These are phyloP conservation scores for Drosophila tristis DNA, from an alignment of 1,140 invertebrate species.

Conservation along the genomic window DNA sequence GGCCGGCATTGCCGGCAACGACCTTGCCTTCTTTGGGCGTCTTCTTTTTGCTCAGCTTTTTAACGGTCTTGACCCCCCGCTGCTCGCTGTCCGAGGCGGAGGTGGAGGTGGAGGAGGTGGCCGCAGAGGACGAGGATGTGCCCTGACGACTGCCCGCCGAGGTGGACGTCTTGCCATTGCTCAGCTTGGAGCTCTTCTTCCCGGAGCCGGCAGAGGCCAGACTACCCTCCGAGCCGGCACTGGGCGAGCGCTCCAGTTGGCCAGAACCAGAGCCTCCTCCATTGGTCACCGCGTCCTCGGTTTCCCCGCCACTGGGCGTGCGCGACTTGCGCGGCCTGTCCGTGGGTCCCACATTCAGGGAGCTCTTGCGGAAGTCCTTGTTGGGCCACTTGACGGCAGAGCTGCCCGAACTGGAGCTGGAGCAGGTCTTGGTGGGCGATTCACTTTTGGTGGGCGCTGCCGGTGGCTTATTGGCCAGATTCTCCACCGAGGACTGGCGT, in stretches of 20 bases:
- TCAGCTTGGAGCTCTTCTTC: slow-evolving; percentile 35
- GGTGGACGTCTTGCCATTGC: slow-evolving; percentile 46
- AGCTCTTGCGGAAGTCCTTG: slow-evolving; percentile 91
- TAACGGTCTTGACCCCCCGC: slow-evolving; percentile 39
- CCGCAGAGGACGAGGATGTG: slow-evolving; percentile 24
- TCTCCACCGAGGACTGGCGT: slow-evolving; percentile 75
- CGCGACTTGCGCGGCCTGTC: slow-evolving; percentile 81
- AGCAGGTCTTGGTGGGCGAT: slow-evolving; percentile 80
- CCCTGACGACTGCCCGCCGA: slow-evolving; percentile 12
- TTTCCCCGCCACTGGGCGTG: slow-evolving; percentile 78
- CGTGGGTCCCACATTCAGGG: slow-evolving; percentile 88
- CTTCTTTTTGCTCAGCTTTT: slow-evolving; percentile 68
- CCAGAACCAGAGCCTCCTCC: background rate
- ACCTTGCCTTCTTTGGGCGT: slow-evolving; percentile 32
- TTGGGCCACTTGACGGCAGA: slow-evolving; percentile 86
- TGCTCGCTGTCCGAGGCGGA: slow-evolving; percentile 71
- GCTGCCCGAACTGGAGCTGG: slow-evolving; percentile 41
- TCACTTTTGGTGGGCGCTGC: slow-evolving; percentile 85
- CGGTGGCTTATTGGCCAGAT: slow-evolving; percentile 85
- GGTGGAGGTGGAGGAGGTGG: slow-evolving; percentile 34
- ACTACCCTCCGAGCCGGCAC: slow-evolving; percentile 70
- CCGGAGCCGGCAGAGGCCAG: slow-evolving; percentile 33
- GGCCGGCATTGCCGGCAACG: slow-evolving; percentile 23
- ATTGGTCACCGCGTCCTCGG: slow-evolving; percentile 50
- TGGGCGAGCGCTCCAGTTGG: slow-evolving; percentile 78